Conservation (phyloP, 2,113 vertebrate species). For the Cacatua alba region DNA sequence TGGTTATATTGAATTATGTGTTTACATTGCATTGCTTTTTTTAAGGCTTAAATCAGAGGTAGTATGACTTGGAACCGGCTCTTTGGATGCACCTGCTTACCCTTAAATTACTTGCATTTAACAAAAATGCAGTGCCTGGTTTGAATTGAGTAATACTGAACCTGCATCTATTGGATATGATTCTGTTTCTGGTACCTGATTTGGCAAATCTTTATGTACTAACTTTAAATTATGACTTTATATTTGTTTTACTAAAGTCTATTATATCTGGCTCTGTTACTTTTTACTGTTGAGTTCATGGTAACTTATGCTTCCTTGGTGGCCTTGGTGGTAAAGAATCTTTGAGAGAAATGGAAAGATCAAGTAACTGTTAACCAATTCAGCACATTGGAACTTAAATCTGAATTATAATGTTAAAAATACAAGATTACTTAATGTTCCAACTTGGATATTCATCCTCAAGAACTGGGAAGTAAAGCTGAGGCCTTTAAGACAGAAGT, state of each 20-base stretch:
- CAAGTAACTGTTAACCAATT: background rate
- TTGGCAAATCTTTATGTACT: background rate
- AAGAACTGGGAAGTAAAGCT: background rate
- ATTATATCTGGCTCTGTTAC: background rate
- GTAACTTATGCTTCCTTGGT: background rate
- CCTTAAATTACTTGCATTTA: background rate
- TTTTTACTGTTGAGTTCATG: background rate
- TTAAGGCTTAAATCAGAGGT: background rate
- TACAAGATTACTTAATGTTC: background rate
- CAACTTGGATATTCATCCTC: background rate
- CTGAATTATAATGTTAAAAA: background rate
- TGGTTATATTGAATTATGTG: background rate
- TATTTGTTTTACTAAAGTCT: background rate
- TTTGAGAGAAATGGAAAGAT: background rate
- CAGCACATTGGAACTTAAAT: background rate
- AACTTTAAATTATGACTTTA: background rate
- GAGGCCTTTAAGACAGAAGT: background rate
- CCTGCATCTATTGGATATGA: background rate
- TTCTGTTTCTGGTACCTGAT: background rate
- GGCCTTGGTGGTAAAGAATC: background rate
- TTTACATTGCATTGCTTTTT: background rate
- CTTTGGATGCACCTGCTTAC: background rate
- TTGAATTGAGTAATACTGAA: background rate
- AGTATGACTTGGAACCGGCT: background rate
- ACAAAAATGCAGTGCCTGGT: background rate